These are phyloP conservation scores for Talpa occidentalis DNA, from an alignment of 2,113 vertebrate species.

Conservation along the genomic window DNA sequence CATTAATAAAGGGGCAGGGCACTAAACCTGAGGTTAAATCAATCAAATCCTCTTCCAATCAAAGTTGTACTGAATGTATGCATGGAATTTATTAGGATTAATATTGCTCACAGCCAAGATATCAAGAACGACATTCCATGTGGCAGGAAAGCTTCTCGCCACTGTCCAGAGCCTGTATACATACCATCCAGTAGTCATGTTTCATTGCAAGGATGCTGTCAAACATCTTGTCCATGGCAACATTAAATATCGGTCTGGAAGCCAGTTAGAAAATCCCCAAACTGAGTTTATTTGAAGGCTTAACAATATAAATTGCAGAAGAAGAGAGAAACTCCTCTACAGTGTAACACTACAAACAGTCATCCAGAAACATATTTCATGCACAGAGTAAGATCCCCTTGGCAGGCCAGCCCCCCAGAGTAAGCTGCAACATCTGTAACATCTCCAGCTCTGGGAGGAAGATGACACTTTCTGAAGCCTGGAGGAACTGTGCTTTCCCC, in stretches of 20 bases:
- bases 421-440: conserved; percentile 70
- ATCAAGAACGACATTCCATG: not conserved
- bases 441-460: conserved; percentile 63
- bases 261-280: conserved; percentile 63
- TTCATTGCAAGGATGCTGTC: not conserved
- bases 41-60: conserved; percentile 20
- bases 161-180: not conserved
- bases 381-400: conserved; percentile 58
- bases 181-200: conserved; percentile 1
- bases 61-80: not conserved
- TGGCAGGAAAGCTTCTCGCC: not conserved
- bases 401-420: conserved; percentile 60
- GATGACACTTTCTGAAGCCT: conserved; percentile 64
- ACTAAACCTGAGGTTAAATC: not conserved
- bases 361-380: conserved; percentile 72
- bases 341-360: conserved; percentile 42
- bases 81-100: conserved; percentile 25
- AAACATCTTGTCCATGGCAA: conserved; percentile 44
- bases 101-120: conserved; percentile 32
- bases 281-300: conserved; percentile 62
- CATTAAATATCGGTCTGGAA: conserved; percentile 72
- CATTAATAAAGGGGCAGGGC: not conserved
- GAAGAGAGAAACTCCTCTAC: conserved; percentile 60
- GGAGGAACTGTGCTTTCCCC: conserved; percentile 41
- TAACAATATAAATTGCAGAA: conserved; percentile 66